Evolutionary conservation across 2,797 vertebrate genomes (phyloP), one percentile per base, ranked within the genome.

Genomic region (Phrynocephalus guinanensis): DNA sequence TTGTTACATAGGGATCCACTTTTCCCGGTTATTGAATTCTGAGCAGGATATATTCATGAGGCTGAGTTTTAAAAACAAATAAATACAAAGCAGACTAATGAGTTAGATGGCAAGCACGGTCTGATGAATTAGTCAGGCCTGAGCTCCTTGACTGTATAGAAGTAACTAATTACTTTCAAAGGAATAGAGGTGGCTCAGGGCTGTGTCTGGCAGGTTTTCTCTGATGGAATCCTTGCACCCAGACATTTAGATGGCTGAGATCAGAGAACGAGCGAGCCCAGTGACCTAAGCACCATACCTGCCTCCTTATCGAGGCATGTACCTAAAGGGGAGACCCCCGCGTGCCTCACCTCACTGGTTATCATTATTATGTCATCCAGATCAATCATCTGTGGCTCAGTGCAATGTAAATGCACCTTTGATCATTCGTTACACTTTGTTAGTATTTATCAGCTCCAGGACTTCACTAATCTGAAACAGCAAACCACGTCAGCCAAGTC

Each of bases 341-440:
- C 92, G 92, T 89, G 82, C 95, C 93, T 95, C 90, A 80, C 93
- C 95, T 95, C 95, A 90, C 96, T 96, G 96, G 94, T 96, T 95
- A 95, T 93, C 95, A 94, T 96, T 95, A 97, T 97, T 96, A 97
- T 95, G 95, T 97, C 97, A 97, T 94, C 95, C 93, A 95, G 93
- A 96, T 96, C 96, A 96, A 96, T 96, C 96, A 95, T 91, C 94
- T 95, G 94, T 91, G 93, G 90, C 93, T 95, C 93, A 80, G 87
- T 88, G 94, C 92, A 93, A 91, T 93, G 93, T 95, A 96, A 97
- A 96, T 93, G 89, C 88, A 6, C 80, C 97, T 97, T 97, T 97
- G 96, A 97, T 97, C 95, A 97, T 97, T 97, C 94, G 97, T 95
- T 97, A 95, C 95, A 96, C 96, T 97, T 97, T 95, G 95, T 97